Evolutionary conservation across 2,797 vertebrate genomes (phyloP).

Genomic region (Spheniscus humboldti): DNA sequence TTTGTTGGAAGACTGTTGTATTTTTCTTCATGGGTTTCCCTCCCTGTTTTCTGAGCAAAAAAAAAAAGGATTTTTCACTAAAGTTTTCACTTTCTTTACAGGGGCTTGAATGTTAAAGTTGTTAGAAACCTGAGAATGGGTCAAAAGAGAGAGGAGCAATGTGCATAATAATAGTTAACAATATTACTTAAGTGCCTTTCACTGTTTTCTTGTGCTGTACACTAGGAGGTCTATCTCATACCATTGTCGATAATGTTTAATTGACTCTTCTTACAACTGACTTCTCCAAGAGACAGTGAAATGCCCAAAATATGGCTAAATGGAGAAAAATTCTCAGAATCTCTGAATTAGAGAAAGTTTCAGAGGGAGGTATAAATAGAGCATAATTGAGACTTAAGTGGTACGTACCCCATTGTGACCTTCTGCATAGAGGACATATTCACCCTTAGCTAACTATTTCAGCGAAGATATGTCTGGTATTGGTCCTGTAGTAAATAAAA

Average conservation of each 20-base stretch:
- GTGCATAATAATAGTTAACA: neutral
- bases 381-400: neutral
- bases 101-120: neutral
- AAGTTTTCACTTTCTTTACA: neutral
- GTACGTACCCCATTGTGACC: neutral
- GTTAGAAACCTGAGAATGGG: neutral
- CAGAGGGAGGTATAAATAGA: slow-evolving; percentile 14
- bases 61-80: neutral
- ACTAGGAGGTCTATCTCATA: neutral
- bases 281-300: neutral
- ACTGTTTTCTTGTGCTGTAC: neutral
- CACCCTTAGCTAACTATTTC: neutral
- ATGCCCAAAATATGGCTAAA: neutral
- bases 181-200: neutral
- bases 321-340: neutral
- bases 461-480: slow-evolving; percentile 12
- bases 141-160: neutral
- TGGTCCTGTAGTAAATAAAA: slow-evolving; percentile 14
- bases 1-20: neutral
- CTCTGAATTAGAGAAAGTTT: slow-evolving; percentile 1
- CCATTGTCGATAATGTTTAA: neutral
- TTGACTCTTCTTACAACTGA: neutral
- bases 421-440: neutral
- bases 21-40: neutral
- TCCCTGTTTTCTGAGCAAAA: neutral